These are phyloP conservation scores for Lamprotornis superbus DNA, from an alignment of 2,113 vertebrate species.

Conservation along the genomic window DNA sequence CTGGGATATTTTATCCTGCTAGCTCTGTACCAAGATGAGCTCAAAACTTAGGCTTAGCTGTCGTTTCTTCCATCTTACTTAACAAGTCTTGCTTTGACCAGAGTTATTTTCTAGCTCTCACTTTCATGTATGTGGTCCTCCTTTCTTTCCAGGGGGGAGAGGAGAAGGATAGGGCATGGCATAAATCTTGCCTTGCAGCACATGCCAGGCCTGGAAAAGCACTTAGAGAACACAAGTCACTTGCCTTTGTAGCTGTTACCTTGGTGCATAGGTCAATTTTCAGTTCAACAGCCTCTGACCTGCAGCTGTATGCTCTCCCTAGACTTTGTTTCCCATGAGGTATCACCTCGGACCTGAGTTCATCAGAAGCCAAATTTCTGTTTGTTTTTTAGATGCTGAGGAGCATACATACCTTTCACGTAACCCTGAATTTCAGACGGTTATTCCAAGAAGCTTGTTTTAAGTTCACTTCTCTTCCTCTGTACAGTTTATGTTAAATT, in stretches of 20 bases:
- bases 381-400: not conserved
- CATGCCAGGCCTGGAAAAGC: conserved; percentile 7
- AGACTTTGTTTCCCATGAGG: not conserved
- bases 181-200: not conserved
- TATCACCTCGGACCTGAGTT: not conserved
- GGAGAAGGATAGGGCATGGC: not conserved
- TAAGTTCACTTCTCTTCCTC: not conserved
- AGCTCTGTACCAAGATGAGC: not conserved
- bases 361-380: conserved; percentile 18
- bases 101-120: not conserved
- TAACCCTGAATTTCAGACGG: not conserved
- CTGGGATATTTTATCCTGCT: not conserved
- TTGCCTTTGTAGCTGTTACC: not conserved
- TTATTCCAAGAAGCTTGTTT: not conserved
- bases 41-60: not conserved
- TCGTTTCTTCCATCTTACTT: not conserved
- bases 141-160: not conserved
- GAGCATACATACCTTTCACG: not conserved
- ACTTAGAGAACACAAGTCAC: not conserved
- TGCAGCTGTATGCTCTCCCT: not conserved
- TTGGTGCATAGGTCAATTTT: conserved; percentile 31
- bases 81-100: not conserved
- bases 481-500: not conserved
- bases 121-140: not conserved
- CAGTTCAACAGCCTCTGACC: conserved; percentile 47